phyloP scores from a whole-genome alignment of 2,113 vertebrate species.

The Melospiza melodia region DNA sequence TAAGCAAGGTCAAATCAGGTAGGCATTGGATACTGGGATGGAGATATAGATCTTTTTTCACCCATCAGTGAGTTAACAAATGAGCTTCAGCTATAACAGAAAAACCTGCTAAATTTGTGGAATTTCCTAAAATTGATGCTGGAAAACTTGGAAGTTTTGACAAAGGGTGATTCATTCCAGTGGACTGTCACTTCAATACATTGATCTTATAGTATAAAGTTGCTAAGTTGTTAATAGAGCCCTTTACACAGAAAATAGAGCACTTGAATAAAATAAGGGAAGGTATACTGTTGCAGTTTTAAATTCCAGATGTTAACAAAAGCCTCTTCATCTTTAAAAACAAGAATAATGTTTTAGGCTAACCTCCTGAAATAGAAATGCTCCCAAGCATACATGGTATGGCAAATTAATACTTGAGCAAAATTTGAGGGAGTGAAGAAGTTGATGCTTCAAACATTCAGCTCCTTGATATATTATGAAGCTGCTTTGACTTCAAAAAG shows the following conservation, averaged over 20 bases:
- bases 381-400: background rate
- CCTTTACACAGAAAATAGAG: background rate
- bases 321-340: background rate
- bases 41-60: background rate
- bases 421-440: background rate
- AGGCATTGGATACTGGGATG: background rate
- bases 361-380: background rate
- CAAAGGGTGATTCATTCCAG: background rate
- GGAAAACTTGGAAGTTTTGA: background rate
- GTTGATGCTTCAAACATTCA: background rate
- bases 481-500: background rate
- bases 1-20: background rate
- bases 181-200: background rate
- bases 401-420: background rate
- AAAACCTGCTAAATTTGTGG: background rate
- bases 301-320: background rate
- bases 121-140: background rate
- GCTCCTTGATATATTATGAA: background rate
- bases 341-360: background rate
- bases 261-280: background rate
- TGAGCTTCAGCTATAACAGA: background rate
- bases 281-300: background rate
- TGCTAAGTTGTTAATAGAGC: background rate
- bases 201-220: accelerated
- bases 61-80: background rate